Conservation (phyloP, 2,113 vertebrate species). For the Silurus glanis region DNA sequence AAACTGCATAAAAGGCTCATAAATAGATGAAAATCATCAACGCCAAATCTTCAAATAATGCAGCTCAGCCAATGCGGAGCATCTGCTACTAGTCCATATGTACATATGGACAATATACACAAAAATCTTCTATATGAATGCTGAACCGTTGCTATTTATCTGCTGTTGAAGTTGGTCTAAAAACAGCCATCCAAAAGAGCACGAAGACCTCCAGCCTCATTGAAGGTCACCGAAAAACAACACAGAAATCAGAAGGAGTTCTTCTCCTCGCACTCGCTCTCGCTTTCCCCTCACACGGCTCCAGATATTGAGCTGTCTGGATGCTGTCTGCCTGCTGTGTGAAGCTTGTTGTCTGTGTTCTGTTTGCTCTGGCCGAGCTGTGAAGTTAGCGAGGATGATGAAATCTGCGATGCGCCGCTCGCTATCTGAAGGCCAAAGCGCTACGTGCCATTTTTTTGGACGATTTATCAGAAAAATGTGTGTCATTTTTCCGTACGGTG, state of each 20-base stretch:
- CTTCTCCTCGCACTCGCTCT: not conserved
- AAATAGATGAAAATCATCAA: not conserved
- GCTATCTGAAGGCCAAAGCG: not conserved
- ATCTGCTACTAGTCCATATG: not conserved
- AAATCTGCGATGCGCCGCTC: slow-evolving; percentile 19
- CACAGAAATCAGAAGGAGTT: slow-evolving; percentile 12
- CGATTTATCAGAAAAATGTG: not conserved
- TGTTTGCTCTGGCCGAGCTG: slow-evolving; percentile 24
- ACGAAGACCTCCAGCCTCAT: slow-evolving; percentile 4
- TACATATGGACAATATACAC: not conserved
- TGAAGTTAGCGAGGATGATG: slow-evolving; percentile 18
- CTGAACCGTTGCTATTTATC: not conserved
- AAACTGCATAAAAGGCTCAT: not conserved
- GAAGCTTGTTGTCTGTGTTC: slow-evolving; percentile 39
- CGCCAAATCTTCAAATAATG: not conserved
- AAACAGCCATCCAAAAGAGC: not conserved
- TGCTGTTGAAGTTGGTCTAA: not conserved
- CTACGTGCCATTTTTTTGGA: not conserved
- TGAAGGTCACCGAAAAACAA: slow-evolving; percentile 37
- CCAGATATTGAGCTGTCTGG: slow-evolving; percentile 38
- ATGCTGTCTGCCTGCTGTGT: slow-evolving; percentile 28
- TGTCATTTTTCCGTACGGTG: not conserved
- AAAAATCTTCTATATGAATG: not conserved
- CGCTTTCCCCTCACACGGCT: not conserved
- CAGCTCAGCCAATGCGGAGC: not conserved